These are phyloP conservation scores for Stenurella melanura DNA, from an alignment of 2,888 invertebrate genomes.

Conservation along the genomic window DNA sequence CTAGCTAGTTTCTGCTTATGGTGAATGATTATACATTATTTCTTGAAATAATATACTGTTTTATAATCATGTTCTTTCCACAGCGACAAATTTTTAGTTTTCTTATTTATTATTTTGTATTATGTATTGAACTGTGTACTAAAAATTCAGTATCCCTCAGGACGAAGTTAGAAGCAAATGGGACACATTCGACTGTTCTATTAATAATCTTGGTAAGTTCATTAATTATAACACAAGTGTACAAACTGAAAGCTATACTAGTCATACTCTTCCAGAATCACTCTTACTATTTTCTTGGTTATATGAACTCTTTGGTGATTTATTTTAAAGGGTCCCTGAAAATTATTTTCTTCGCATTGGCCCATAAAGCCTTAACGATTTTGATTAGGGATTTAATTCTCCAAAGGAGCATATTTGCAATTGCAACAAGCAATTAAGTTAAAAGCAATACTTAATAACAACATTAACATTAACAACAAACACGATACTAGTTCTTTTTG, in stretches of 20 bases:
- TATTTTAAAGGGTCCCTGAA: not conserved
- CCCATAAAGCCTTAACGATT: not conserved
- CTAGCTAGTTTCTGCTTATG: slow-evolving; percentile 37
- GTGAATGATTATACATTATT: slow-evolving; percentile 23
- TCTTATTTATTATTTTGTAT: slow-evolving; percentile 50
- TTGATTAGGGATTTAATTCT: too few species aligned
- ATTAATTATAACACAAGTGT: slow-evolving; percentile 39
- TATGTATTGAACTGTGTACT: slow-evolving; percentile 59
- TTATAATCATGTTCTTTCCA: slow-evolving; percentile 57
- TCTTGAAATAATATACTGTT: slow-evolving; percentile 12
- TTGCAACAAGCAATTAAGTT: too few species aligned
- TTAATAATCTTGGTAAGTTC: slow-evolving; percentile 88
- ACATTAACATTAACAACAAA: too few species aligned
- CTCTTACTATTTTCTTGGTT: not conserved
- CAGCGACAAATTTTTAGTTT: slow-evolving; percentile 57
- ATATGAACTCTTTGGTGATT: not conserved
- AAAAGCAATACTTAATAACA: too few species aligned
- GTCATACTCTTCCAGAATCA: not conserved
- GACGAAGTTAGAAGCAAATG: slow-evolving; percentile 82
- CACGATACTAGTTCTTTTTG: too few species aligned
- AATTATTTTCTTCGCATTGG: not conserved
- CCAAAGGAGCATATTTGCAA: too few species aligned
- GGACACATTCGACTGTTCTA: slow-evolving; percentile 90
- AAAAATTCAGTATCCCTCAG: slow-evolving; percentile 70
- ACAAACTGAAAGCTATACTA: slow-evolving; percentile 24